Evolutionary conservation across 2,797 vertebrate species (phyloP).

Genomic region (Dendrocincla fuliginosa): DNA sequence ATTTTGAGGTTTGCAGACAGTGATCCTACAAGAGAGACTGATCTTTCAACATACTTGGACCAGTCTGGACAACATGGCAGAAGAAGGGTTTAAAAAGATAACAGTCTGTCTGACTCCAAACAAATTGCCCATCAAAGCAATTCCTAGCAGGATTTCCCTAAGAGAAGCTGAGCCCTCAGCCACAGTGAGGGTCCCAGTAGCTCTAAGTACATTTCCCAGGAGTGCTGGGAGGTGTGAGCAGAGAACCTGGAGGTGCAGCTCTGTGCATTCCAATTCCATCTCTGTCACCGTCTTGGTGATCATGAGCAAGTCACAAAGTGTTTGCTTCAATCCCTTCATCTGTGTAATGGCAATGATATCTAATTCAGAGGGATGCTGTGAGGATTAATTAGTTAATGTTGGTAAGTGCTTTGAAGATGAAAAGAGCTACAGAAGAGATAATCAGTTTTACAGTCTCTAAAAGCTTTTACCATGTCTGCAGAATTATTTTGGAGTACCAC

Average conservation of each 20-base stretch:
- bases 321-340: constrained; percentile 55
- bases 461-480: constrained; percentile 65
- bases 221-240: not conserved
- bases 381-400: constrained; percentile 75
- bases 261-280: not conserved
- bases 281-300: not conserved
- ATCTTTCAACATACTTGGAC: not conserved
- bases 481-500: constrained; percentile 60
- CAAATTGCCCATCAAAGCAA: not conserved
- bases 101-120: not conserved
- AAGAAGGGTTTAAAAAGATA: not conserved
- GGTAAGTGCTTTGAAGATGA: constrained; percentile 74
- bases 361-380: constrained; percentile 51
- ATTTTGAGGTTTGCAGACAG: not conserved
- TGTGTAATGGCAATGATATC: constrained; percentile 55
- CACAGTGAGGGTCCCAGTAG: not conserved
- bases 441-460: constrained; percentile 74
- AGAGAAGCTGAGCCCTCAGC: not conserved
- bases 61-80: not conserved
- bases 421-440: constrained; percentile 69
- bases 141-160: not conserved
- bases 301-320: not conserved
- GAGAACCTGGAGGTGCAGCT: not conserved
- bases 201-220: not conserved
- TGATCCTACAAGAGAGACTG: not conserved